phyloP scores from a whole-genome alignment of 2,888 invertebrate species.

The Catocala nupta region DNA sequence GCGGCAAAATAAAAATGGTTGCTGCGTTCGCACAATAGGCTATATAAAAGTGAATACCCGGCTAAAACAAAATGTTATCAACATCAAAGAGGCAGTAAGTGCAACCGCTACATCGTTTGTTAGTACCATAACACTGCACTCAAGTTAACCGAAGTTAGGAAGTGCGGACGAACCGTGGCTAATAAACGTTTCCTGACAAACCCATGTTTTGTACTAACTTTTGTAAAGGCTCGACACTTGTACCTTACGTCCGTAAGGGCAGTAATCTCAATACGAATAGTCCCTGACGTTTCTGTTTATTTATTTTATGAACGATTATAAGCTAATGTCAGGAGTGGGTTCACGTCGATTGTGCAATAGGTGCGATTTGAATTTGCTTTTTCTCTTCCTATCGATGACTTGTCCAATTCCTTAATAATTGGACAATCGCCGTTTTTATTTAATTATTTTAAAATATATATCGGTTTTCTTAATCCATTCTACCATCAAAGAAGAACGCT shows the following conservation, averaged over 20 bases:
- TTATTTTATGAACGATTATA: no score
- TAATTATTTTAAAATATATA: no score
- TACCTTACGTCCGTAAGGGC: not conserved
- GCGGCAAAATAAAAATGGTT: not conserved
- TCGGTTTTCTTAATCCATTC: no score
- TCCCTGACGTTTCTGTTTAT: no score
- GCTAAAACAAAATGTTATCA: slow-evolving; percentile 33
- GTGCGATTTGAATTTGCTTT: no score
- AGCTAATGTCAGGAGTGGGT: no score
- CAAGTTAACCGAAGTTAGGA: slow-evolving; percentile 25
- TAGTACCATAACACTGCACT: slow-evolving; percentile 21
- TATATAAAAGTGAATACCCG: slow-evolving; percentile 19
- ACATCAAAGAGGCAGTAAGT: slow-evolving; percentile 22
- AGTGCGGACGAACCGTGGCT: slow-evolving; percentile 19
- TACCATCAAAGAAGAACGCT: no score
- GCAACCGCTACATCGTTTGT: slow-evolving; percentile 18
- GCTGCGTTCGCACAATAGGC: slow-evolving; percentile 7
- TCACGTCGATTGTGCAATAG: no score
- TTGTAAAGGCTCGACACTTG: slow-evolving; percentile 2
- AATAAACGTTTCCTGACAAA: slow-evolving; percentile 30
- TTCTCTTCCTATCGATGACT: no score
- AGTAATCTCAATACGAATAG: no score
- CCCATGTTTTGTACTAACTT: slow-evolving; percentile 20
- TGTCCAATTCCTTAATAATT: no score
- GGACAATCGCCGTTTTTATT: no score